Evolutionary conservation across 2,113 vertebrate genomes (phyloP), one percentile per base, ranked within the genome.

Genomic region (Phaethon lepturus): DNA sequence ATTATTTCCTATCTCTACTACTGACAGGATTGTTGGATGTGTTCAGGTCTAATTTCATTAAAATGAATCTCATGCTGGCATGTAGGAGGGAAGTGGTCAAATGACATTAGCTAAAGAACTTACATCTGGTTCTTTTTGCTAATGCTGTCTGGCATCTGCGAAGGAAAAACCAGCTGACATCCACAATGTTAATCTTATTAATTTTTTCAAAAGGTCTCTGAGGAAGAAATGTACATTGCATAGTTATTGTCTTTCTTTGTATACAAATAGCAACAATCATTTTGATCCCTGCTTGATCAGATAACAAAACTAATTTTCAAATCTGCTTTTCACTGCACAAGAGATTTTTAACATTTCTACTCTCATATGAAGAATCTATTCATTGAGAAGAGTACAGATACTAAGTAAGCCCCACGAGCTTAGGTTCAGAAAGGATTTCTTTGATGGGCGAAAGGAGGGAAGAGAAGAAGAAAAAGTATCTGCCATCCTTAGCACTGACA

Each of bases 31-130:
- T 87, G 76, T 58, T 91, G 86, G 49, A 90, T 77, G 23, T 52
- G 44, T 69, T 82, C 86, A 76, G 15, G 60, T 96, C 77, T 96
- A 96, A 97, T 97, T 96, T 96, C 62, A 94, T 97, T 96, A 97
- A 93, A 92, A 72, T 0, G 0, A 92, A 64, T 81, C 60, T 73
- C 23, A 9, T 91, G 42, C 69, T 95, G 71, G 56, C 66, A 50
- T 33, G 44, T 85, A 86, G 88, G 79, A 86, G 40, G 45, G 56
- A 84, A 94, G 50, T 24, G 1, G 59, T 88, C 63, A 93, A 93
- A 96, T 80, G 62, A 67, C 78, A 96, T 93, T 94, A 97, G 28
- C 58, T 82, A 80, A 95, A 91, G 80, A 93, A 92, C 84, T 93
- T 92, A 58, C 11, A 88, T 90, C 31, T 31, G 22, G 8, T 77